Base-by-base conservation (phyloP, 1,140 invertebrate genomes). In the Drosophila teissieri region DNA sequence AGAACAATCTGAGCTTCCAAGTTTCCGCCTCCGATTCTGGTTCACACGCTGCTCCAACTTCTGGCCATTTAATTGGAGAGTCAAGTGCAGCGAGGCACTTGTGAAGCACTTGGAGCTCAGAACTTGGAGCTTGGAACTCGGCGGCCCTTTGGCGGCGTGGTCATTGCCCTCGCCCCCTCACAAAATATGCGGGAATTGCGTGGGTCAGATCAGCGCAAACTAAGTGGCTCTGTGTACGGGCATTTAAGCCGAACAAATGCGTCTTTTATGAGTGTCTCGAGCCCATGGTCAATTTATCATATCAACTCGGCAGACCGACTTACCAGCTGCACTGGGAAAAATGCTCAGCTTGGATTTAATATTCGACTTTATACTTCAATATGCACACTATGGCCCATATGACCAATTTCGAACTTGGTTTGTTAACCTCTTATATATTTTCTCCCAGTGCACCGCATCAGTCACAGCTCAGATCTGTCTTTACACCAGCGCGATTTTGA, bases 231-330 rank as follows among this genome's bases (percentile, higher is more conserved):
- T 42, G 73, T 49, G 42, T 31, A 48, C 22, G 48, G 73, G 74
- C 63, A 52, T 77, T 83, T 83, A 83, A 83, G 80, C 70, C 77
- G 68, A 65, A 83, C 76, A 70, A 83, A 83, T 83, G 80, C 64
- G 60, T 49, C 61, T 69, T 84, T 85, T 76, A 75, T 76, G 73
- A 76, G 72, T 75, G 70, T 64, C 81, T 68, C 76, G 44, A 55
- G 51, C 56, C 78, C 83, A 89, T 56, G 84, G 84, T 89, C 80
- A 89, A 89, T 89, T 89, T 89, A 89, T 89, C 84, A 89, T 89
- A 77, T 64, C 53, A 52, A 58, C 54, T 57, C 15, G 48, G 37
- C 31, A 54, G 48, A 27, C 58, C 24, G 56, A 22, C 24, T 5
- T 15, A 11, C 17, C 10, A 40, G 27, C 6, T 2, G 55, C 53